phyloP scores from a whole-genome alignment of 2,888 invertebrate species.

The Lamproptera curius region DNA sequence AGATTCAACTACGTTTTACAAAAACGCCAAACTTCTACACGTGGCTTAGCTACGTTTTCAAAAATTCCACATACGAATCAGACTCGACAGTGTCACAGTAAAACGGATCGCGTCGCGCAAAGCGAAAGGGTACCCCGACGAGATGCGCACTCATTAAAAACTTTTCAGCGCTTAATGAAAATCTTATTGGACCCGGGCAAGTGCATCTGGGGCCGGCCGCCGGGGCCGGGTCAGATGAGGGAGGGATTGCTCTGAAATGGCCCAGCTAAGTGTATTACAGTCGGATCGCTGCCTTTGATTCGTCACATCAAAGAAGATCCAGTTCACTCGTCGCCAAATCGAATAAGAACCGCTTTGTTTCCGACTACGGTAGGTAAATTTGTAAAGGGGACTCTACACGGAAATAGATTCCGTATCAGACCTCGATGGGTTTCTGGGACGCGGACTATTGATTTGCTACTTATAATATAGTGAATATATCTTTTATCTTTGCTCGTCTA shows the following conservation, averaged over 20 bases:
- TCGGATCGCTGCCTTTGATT: slow-evolving; percentile 76
- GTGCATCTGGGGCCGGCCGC: slow-evolving; percentile 58
- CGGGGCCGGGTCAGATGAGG: slow-evolving; percentile 18
- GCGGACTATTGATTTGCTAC: neutral
- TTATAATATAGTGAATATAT: too few species aligned
- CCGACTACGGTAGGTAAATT: slow-evolving; percentile 52
- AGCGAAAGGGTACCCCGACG: slow-evolving; percentile 44
- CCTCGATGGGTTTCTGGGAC: slow-evolving; percentile 19
- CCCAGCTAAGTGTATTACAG: slow-evolving; percentile 75
- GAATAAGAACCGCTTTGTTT: slow-evolving; percentile 73
- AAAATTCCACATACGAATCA: too few species aligned
- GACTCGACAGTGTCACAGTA: too few species aligned
- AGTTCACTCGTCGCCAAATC: slow-evolving; percentile 68
- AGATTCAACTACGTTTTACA: too few species aligned
- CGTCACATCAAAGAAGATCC: slow-evolving; percentile 76
- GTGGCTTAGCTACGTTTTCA: too few species aligned
- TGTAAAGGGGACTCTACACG: slow-evolving; percentile 31
- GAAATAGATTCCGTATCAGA: slow-evolving; percentile 27
- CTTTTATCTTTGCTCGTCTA: too few species aligned
- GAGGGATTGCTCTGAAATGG: slow-evolving; percentile 56
- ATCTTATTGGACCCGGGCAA: slow-evolving; percentile 67
- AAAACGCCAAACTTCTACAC: too few species aligned
- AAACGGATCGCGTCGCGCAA: too few species aligned
- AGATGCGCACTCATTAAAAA: slow-evolving; percentile 70
- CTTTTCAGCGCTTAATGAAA: slow-evolving; percentile 74